Percentiles rank a stretch among this genome's conserved stretches.
Evolutionary conservation across 2,888 invertebrate species (phyloP).

Genomic region (Papilio elwesi): DNA sequence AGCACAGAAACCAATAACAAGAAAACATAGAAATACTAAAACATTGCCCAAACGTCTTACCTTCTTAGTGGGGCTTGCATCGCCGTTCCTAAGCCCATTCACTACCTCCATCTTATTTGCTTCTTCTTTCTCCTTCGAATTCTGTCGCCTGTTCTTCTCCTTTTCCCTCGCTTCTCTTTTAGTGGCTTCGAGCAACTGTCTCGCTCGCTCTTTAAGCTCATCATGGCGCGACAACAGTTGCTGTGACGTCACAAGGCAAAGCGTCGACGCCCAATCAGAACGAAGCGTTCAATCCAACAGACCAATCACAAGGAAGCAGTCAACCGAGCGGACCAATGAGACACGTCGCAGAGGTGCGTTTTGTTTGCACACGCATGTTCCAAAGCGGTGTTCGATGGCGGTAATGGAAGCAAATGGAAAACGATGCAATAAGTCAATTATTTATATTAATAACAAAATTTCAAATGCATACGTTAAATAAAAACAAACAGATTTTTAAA

Average conservation of each 20-base stretch:
- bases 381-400: constrained; percentile 60
- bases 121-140: constrained; percentile 78
- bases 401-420: constrained; percentile 66
- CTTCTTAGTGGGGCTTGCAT: constrained; percentile 70
- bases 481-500: neutral
- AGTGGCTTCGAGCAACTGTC: constrained; percentile 92
- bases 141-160: constrained; percentile 65
- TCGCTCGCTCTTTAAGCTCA: constrained; percentile 93
- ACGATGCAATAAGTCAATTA: constrained; percentile 39
- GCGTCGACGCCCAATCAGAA: constrained; percentile 49
- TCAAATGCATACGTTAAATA: constrained; percentile 10
- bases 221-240: constrained; percentile 91
- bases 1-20: neutral
- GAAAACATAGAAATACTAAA: neutral
- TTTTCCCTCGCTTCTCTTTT: constrained; percentile 86
- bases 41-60: constrained; percentile 51
- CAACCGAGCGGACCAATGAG: constrained; percentile 55
- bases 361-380: constrained; percentile 58
- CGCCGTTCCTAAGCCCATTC: constrained; percentile 70
- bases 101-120: constrained; percentile 89
- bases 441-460: constrained; percentile 33
- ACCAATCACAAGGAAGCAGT: constrained; percentile 56
- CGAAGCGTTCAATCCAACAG: constrained; percentile 50
- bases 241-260: constrained; percentile 70
- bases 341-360: constrained; percentile 46